phyloP scores from a whole-genome alignment of 53 echinoderm and acorn worm genomes.

The Mesocentrotus franciscanus region DNA sequence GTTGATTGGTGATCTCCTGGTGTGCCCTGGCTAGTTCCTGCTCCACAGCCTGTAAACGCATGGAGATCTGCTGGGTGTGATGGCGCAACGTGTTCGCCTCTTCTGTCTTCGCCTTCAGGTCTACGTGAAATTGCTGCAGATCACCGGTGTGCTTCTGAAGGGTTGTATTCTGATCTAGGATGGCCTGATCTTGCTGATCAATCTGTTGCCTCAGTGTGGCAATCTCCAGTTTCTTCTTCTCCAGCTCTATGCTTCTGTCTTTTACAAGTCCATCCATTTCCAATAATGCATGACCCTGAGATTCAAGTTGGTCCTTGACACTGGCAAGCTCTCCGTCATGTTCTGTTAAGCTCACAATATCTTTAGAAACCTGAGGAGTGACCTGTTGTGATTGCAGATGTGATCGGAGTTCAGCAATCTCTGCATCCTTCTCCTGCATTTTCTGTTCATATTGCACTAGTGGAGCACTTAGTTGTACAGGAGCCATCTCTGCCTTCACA shows the following conservation, averaged over 20 bases:
- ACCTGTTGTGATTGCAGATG: constrained; percentile 42
- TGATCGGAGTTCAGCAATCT: constrained; percentile 66
- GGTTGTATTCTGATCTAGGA: constrained; percentile 76
- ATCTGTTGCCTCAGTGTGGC: constrained; percentile 84
- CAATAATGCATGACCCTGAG: constrained; percentile 65
- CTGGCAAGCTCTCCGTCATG: constrained; percentile 12
- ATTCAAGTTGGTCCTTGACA: constrained; percentile 63
- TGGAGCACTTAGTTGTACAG: constrained; percentile 70
- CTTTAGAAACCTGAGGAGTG: background rate
- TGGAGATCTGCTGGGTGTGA: constrained; percentile 72
- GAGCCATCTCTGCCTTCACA: constrained; percentile 60
- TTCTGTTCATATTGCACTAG: constrained; percentile 62
- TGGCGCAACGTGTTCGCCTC: constrained; percentile 69
- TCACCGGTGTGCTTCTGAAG: constrained; percentile 75
- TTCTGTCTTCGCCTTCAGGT: constrained; percentile 65
- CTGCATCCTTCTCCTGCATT: constrained; percentile 67
- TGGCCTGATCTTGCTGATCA: constrained; percentile 83
- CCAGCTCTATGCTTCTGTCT: constrained; percentile 69
- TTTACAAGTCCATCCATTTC: constrained; percentile 61
- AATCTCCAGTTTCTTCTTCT: constrained; percentile 75
- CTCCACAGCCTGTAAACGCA: constrained; percentile 71
- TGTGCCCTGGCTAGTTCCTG: constrained; percentile 68
- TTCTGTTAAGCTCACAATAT: background rate
- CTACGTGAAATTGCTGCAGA: constrained; percentile 66
- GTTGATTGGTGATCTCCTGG: constrained; percentile 74